Percentiles rank a stretch among this genome's conserved stretches.
phyloP scores from a whole-genome alignment of 2,797 vertebrate species.

The Galago senegalensis region DNA sequence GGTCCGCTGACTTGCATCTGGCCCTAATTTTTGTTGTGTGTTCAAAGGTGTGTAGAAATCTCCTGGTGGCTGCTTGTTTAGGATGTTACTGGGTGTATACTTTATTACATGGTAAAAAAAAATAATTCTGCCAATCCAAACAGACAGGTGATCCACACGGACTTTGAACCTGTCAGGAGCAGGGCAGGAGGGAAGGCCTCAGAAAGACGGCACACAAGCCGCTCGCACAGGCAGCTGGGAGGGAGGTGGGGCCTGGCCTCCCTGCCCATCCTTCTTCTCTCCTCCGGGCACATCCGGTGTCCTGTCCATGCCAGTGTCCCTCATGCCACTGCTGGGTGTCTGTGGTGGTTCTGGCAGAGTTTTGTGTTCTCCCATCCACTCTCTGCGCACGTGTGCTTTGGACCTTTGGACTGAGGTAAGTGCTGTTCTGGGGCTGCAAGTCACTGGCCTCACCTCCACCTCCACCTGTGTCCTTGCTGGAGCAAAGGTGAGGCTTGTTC shows the following conservation, averaged over 20 bases:
- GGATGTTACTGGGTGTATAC: too few species aligned
- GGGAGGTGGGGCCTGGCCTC: too few species aligned
- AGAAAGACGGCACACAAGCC: background rate
- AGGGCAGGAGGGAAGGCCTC: background rate
- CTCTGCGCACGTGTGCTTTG: accelerated
- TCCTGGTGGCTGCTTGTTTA: background rate
- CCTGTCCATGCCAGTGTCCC: background rate
- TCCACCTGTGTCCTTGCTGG: background rate
- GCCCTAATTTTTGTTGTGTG: background rate
- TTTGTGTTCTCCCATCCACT: too few species aligned
- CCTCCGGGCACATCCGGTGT: background rate
- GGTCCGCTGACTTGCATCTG: background rate
- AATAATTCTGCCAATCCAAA: accelerated
- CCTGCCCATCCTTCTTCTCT: accelerated
- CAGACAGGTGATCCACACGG: background rate
- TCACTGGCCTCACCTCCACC: background rate
- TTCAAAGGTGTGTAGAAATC: background rate
- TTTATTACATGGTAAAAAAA: background rate
- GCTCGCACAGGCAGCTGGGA: accelerated
- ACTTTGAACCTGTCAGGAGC: background rate
- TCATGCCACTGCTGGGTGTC: background rate
- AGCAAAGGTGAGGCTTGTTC: background rate
- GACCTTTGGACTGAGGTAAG: background rate
- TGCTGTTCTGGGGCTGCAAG: background rate
- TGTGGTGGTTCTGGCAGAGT: accelerated